These are phyloP conservation scores for Oreonectes daqikongensis DNA, from an alignment of 2,797 vertebrate genomes.

Conservation along the genomic window DNA sequence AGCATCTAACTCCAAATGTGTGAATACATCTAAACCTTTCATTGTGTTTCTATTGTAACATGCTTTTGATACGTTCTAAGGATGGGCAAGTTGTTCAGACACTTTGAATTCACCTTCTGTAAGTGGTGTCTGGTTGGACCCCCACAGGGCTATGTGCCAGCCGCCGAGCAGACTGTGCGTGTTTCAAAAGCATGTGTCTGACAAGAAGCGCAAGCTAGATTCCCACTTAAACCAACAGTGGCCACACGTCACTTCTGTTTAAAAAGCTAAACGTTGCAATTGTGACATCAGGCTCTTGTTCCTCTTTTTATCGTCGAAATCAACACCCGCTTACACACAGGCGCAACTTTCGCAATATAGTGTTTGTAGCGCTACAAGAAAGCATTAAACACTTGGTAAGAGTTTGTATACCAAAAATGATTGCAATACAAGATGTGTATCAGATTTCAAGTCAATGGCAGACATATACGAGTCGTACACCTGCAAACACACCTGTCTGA, in stretches of 20 bases:
- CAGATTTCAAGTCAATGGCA: background rate
- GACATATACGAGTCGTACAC: constrained; percentile 39
- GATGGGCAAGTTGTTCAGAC: constrained; percentile 61
- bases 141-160: constrained; percentile 48
- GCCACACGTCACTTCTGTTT: constrained; percentile 76
- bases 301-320: constrained; percentile 52
- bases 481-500: constrained; percentile 53
- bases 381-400: background rate
- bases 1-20: background rate
- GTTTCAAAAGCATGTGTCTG: constrained; percentile 64
- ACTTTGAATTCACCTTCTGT: constrained; percentile 72
- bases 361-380: too few relatives aligned
- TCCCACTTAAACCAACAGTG: constrained; percentile 47
- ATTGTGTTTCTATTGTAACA: constrained; percentile 65
- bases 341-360: constrained; percentile 16
- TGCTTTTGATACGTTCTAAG: constrained; percentile 70
- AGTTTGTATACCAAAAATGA: background rate
- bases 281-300: constrained; percentile 62
- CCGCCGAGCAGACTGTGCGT: constrained; percentile 15
- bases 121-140: constrained; percentile 61
- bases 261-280: constrained; percentile 70
- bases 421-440: background rate
- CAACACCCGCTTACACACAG: constrained; percentile 1
- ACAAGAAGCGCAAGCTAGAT: constrained; percentile 58
- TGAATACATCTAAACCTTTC: constrained; percentile 52